phyloP scores from a whole-genome alignment of 2,113 vertebrate genomes.

The Ceyx melanurus region DNA sequence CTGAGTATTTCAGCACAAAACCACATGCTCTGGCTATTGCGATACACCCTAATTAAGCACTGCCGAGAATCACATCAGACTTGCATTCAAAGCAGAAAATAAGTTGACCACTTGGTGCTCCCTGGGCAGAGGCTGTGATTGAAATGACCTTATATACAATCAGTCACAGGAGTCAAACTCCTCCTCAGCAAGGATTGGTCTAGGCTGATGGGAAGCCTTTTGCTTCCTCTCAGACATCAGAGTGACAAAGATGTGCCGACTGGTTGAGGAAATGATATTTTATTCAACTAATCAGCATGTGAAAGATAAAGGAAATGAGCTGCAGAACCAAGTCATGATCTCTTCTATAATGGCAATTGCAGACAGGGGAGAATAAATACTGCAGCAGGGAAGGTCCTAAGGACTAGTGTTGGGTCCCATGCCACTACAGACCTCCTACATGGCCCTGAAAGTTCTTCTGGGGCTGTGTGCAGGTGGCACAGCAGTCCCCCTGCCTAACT shows the following conservation, averaged over 20 bases:
- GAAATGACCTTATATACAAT: constrained; percentile 6
- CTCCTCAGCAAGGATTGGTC: background rate
- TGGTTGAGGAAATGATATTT: constrained; percentile 36
- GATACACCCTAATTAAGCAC: background rate
- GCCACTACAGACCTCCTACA: background rate
- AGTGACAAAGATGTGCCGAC: background rate
- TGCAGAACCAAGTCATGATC: background rate
- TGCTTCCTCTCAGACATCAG: constrained; percentile 1
- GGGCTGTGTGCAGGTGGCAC: background rate
- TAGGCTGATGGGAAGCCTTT: background rate
- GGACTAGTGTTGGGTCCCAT: fast-evolving
- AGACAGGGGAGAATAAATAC: background rate
- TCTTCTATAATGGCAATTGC: background rate
- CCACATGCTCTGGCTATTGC: background rate
- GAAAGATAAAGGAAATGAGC: constrained; percentile 35
- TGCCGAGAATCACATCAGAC: background rate
- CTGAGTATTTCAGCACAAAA: background rate
- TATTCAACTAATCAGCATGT: constrained; percentile 31
- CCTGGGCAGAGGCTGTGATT: background rate
- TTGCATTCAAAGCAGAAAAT: background rate
- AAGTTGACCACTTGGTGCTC: background rate
- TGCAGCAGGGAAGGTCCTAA: fast-evolving
- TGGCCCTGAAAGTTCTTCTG: background rate
- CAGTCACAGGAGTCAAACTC: constrained; percentile 5
- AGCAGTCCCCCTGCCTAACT: too few species aligned